A percentile compares a stretch with the other conserved stretches of the same genome.
Conservation (phyloP, 2,888 invertebrate species). For the Lomographa bimaculata region DNA sequence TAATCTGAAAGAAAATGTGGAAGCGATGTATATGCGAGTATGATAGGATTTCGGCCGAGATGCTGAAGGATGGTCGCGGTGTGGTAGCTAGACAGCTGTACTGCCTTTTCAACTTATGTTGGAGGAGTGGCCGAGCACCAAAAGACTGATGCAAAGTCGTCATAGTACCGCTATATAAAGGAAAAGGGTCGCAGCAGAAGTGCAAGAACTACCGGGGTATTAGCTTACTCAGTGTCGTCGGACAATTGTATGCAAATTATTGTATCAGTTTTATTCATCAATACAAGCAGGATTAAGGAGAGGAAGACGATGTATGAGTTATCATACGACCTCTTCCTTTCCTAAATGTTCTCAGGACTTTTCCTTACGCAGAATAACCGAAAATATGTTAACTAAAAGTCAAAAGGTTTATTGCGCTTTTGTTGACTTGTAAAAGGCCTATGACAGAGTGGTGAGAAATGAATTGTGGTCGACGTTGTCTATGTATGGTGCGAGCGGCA, state of each 20-base stretch:
- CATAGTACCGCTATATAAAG: constrained; percentile 1
- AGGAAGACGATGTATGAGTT: neutral
- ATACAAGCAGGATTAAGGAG: neutral
- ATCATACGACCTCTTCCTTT: neutral
- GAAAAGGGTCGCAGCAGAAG: constrained; percentile 5
- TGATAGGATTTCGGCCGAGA: constrained; percentile 7
- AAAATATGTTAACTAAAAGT: neutral
- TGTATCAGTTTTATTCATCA: neutral
- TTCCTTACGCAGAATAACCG: constrained; percentile 1
- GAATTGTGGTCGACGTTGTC: constrained; percentile 6
- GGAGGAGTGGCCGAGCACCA: neutral
- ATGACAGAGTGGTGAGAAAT: constrained; percentile 7
- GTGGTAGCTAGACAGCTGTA: constrained; percentile 4
- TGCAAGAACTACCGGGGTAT: constrained; percentile 7
- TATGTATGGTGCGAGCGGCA: neutral
- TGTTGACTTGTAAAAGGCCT: constrained; percentile 5
- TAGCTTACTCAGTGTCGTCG: constrained; percentile 5
- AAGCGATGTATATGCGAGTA: neutral
- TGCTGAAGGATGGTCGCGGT: constrained; percentile 5
- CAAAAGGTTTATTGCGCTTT: constrained; percentile 3
- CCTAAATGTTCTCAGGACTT: neutral
- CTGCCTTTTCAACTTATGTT: neutral
- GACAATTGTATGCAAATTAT: neutral
- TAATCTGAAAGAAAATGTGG: no score
- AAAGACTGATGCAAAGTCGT: constrained; percentile 11